Evolutionary conservation across 2,113 vertebrate genomes (phyloP).

Genomic region (Mesembrinibis cayennensis): DNA sequence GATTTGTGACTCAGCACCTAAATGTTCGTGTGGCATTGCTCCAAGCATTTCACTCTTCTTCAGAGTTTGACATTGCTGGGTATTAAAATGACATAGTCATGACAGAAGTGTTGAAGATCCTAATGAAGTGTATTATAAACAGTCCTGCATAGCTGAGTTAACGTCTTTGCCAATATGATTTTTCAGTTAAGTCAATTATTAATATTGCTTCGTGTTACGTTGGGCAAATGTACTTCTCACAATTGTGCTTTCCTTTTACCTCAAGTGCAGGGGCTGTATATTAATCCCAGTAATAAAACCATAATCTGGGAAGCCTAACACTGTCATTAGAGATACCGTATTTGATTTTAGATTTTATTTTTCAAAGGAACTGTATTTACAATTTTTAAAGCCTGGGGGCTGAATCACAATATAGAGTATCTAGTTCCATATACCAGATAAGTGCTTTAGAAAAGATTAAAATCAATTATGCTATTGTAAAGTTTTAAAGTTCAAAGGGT

Average conservation of each 20-base stretch:
- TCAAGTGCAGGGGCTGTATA: background rate
- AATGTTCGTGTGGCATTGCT: background rate
- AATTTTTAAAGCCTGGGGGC: constrained; percentile 11
- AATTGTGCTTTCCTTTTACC: background rate
- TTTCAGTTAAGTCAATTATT: background rate
- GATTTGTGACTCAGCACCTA: background rate
- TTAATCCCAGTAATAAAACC: background rate
- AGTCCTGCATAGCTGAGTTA: background rate
- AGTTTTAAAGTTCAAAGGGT: constrained; percentile 27
- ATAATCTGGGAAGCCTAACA: background rate
- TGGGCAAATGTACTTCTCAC: background rate
- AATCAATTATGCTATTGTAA: constrained; percentile 36
- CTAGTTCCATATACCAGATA: constrained; percentile 1
- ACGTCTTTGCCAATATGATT: background rate
- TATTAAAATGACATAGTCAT: background rate
- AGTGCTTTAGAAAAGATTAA: constrained; percentile 25
- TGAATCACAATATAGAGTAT: background rate
- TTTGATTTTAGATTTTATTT: background rate
- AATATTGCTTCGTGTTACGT: background rate
- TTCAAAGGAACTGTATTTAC: background rate
- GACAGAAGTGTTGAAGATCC: background rate
- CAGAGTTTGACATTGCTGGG: background rate
- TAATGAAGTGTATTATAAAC: background rate
- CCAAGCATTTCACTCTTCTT: background rate
- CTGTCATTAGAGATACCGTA: background rate